phyloP scores from a whole-genome alignment of 2,888 invertebrate genomes.

The Drosophila stalkeri region DNA sequence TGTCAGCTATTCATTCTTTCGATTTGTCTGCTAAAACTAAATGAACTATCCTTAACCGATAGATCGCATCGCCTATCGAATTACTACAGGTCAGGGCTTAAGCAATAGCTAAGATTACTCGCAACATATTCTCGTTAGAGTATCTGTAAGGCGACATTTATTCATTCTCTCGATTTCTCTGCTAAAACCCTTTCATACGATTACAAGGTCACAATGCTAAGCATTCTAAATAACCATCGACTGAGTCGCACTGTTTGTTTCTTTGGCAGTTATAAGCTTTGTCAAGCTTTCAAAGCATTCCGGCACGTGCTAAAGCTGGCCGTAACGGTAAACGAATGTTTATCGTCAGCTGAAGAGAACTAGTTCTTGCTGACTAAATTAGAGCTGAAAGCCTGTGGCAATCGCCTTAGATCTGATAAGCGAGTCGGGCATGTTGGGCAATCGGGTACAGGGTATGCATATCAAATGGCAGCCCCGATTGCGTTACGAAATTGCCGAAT shows the following conservation, averaged over 20 bases:
- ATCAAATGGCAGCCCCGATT: slow-evolving; percentile 23
- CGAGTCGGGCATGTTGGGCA: slow-evolving; percentile 23
- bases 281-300: background rate
- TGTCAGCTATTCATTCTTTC: too few relatives aligned
- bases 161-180: background rate
- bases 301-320: slow-evolving; percentile 2
- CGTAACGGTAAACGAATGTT: slow-evolving; percentile 4
- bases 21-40: too few relatives aligned
- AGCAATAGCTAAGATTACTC: background rate
- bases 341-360: background rate
- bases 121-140: background rate
- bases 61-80: background rate
- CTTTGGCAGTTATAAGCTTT: background rate
- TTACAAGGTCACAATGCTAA: background rate
- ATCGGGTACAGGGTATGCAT: slow-evolving; percentile 33
- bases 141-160: background rate
- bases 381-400: background rate
- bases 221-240: background rate
- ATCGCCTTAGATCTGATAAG: slow-evolving; percentile 31
- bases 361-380: slow-evolving; percentile 8
- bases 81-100: background rate
- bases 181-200: background rate
- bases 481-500: slow-evolving; percentile 62
- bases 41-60: background rate
- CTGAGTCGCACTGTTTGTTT: too few relatives aligned